These are phyloP conservation scores for Trissolcus basalis DNA, from an alignment of 1,140 invertebrate species.

Conservation along the genomic window DNA sequence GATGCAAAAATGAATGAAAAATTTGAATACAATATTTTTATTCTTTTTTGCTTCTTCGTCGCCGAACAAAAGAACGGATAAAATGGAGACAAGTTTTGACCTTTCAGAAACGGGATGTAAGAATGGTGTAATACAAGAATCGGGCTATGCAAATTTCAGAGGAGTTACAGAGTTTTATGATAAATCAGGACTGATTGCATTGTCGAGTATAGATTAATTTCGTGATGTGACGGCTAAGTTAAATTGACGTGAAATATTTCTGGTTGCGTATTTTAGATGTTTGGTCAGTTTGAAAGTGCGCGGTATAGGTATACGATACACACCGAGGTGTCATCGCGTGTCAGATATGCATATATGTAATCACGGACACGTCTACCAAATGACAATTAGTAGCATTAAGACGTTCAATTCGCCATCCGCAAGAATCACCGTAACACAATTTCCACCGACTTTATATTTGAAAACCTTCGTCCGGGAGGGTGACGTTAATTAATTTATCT, in stretches of 20 bases:
- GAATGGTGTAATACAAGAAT: too few species aligned
- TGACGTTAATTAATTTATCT: slow-evolving; percentile 43
- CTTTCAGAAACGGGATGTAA: too few species aligned
- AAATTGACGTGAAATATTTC: slow-evolving; percentile 38
- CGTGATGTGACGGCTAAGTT: too few species aligned
- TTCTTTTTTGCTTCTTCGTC: too few species aligned
- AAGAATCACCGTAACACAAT: slow-evolving; percentile 52
- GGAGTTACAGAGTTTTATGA: neutral
- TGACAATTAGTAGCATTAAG: slow-evolving; percentile 54
- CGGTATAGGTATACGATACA: slow-evolving; percentile 18
- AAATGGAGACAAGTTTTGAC: too few species aligned
- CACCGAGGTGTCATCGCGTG: slow-evolving; percentile 46
- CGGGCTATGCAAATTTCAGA: neutral
- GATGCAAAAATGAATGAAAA: too few species aligned
- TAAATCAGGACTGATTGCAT: too few species aligned
- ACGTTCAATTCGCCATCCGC: slow-evolving; percentile 25
- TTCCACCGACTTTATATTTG: slow-evolving; percentile 45
- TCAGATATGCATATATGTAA: slow-evolving; percentile 53
- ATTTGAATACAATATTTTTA: too few species aligned
- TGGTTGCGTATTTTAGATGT: slow-evolving; percentile 19
- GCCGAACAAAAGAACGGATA: too few species aligned
- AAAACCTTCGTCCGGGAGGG: slow-evolving; percentile 8
- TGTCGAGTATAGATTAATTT: too few species aligned
- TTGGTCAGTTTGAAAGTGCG: slow-evolving; percentile 18
- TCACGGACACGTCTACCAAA: slow-evolving; percentile 52